A percentile compares a stretch with the other conserved stretches of the same genome.
phyloP scores from a whole-genome alignment of 2,888 invertebrate genomes.

The Coelinius sp. region DNA sequence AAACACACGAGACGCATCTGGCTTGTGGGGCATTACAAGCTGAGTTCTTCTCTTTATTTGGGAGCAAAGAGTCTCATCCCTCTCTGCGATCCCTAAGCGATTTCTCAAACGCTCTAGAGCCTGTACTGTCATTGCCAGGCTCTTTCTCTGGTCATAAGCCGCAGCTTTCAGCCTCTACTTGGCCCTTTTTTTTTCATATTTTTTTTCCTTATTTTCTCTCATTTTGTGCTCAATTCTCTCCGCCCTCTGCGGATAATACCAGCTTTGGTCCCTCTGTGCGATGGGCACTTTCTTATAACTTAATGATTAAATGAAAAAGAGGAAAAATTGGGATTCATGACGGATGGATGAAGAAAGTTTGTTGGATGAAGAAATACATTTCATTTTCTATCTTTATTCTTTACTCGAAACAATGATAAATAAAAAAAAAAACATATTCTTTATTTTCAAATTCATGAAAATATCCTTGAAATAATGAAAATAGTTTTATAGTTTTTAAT shows the following conservation, averaged over 20 bases:
- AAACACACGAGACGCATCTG: slow-evolving; percentile 68
- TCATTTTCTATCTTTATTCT: too few species aligned
- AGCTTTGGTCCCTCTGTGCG: neutral
- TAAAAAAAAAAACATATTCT: too few species aligned
- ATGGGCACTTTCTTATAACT: neutral
- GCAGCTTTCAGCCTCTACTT: slow-evolving; percentile 2
- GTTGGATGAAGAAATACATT: too few species aligned
- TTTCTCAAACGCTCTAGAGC: slow-evolving; percentile 45
- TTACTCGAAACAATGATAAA: too few species aligned
- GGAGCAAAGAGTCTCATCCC: slow-evolving; percentile 35
- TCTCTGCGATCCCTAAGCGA: slow-evolving; percentile 43
- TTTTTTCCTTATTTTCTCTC: slow-evolving; percentile 11
- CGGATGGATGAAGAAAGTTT: too few species aligned
- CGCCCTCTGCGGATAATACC: neutral
- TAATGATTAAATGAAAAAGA: neutral
- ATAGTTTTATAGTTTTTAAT: too few species aligned
- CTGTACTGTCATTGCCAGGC: slow-evolving; percentile 4
- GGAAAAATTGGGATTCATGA: neutral
- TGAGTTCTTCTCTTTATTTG: slow-evolving; percentile 62
- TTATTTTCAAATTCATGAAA: too few species aligned
- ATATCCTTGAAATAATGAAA: neutral
- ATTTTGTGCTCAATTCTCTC: neutral
- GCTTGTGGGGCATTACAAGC: slow-evolving; percentile 66
- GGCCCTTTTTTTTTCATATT: slow-evolving; percentile 35
- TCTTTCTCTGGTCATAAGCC: slow-evolving; percentile 25